Conservation (phyloP, 2,797 vertebrate genomes). For the Macropodus opercularis region DNA sequence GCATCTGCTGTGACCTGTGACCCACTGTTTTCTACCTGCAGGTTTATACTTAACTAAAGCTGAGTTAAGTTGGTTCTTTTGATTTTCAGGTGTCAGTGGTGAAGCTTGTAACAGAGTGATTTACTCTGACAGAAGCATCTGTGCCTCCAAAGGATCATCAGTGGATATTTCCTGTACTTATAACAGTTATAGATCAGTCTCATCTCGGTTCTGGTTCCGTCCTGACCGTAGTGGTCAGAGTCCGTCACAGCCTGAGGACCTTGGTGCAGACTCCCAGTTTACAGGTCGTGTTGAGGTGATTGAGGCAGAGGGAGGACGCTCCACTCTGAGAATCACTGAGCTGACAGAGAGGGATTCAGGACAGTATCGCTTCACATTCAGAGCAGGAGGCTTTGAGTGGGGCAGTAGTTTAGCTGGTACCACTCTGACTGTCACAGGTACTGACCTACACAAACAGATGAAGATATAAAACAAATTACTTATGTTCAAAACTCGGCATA, state of each 20-base stretch:
- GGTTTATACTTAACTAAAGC: too few relatives aligned
- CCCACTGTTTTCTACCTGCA: too few relatives aligned
- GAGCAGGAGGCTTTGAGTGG: background rate
- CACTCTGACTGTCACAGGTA: slow-evolving; percentile 41
- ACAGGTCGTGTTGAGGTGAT: background rate
- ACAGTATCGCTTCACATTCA: slow-evolving; percentile 18
- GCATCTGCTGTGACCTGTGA: too few relatives aligned
- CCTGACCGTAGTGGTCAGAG: accelerated
- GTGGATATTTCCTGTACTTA: too few relatives aligned
- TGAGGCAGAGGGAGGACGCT: background rate
- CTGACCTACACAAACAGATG: too few relatives aligned
- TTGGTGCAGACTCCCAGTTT: background rate
- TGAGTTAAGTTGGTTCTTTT: too few relatives aligned
- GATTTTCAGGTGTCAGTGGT: slow-evolving; percentile 39
- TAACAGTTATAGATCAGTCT: accelerated
- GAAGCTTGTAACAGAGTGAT: slow-evolving; percentile 16
- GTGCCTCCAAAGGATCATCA: slow-evolving; percentile 43
- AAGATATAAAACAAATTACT: too few relatives aligned
- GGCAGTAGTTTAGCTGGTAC: slow-evolving; percentile 16
- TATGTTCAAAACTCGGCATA: too few relatives aligned
- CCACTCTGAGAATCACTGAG: slow-evolving; percentile 25
- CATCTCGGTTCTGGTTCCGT: slow-evolving; percentile 37
- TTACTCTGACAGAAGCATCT: slow-evolving; percentile 37
- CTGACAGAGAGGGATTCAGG: slow-evolving; percentile 42
- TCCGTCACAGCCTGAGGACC: background rate